These are phyloP conservation scores for Leptosomus discolor DNA, from an alignment of 2,113 vertebrate genomes.

Conservation along the genomic window DNA sequence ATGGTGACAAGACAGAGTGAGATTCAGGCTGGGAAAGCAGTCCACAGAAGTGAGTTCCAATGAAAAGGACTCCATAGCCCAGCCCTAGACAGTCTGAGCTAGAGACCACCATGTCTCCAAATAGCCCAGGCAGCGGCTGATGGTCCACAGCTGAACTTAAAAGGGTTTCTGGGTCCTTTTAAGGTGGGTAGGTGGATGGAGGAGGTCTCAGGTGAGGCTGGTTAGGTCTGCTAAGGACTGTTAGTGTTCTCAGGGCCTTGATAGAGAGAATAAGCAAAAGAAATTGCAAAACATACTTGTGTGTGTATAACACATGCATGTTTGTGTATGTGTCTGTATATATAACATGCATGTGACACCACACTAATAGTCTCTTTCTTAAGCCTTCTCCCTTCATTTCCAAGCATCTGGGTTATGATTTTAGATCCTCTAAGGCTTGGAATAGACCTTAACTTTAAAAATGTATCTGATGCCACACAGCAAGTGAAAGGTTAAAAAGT, in stretches of 20 bases:
- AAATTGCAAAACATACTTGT: background rate
- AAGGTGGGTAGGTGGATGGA: background rate
- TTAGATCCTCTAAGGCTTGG: background rate
- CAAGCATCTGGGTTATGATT: background rate
- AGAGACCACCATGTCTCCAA: background rate
- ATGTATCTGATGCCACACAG: background rate
- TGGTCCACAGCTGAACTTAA: background rate
- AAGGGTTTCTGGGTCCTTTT: background rate
- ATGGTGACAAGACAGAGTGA: background rate
- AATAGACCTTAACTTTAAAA: background rate
- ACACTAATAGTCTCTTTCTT: background rate
- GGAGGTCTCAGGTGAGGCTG: background rate
- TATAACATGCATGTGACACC: background rate
- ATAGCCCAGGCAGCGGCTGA: background rate
- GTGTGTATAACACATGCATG: too few species aligned
- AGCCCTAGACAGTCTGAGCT: background rate
- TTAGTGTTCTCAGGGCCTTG: background rate
- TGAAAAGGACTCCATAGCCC: background rate
- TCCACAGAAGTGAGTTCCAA: accelerated
- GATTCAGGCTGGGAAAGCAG: background rate
- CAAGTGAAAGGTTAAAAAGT: background rate
- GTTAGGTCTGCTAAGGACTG: background rate
- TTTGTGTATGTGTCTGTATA: background rate
- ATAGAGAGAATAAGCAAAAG: background rate
- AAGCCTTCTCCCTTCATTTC: background rate